Conservation (phyloP, 2,797 vertebrate species). For the Coluber constrictor region DNA sequence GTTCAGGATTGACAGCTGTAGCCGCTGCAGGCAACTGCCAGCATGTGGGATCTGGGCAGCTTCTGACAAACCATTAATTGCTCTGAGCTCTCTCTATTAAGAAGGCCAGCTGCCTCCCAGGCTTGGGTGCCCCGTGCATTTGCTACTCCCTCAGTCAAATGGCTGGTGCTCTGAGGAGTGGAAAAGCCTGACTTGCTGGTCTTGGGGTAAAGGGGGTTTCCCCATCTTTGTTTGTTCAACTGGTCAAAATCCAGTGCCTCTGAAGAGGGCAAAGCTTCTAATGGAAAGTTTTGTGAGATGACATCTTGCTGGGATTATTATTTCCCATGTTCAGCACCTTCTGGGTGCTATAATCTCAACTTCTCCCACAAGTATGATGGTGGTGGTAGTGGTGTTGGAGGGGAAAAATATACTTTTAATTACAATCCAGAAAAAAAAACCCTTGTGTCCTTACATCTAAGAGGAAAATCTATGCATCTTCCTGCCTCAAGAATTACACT, state of each 20-base stretch:
- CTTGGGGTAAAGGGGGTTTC: neutral
- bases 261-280: neutral
- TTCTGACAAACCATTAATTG: conserved; percentile 36
- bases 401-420: neutral
- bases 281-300: neutral
- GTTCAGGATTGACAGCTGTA: conserved; percentile 28
- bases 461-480: too few relatives aligned
- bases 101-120: conserved; percentile 34
- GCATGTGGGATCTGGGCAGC: conserved; percentile 31
- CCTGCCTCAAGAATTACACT: neutral
- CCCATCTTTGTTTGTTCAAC: neutral
- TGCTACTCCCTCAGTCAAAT: neutral
- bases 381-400: neutral
- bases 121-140: conserved; percentile 7
- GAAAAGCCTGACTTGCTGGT: neutral
- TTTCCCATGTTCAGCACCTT: neutral
- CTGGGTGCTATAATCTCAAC: neutral
- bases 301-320: neutral
- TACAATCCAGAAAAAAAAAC: neutral
- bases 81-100: conserved; percentile 36
- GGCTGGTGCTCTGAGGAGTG: neutral
- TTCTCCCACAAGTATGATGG: neutral
- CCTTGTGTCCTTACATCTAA: too few relatives aligned
- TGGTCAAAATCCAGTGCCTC: conserved; percentile 3
- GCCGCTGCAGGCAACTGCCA: conserved; percentile 20